Evolutionary conservation across 92 coral and sea anemone genomes (phyloP).

Genomic region (Blastomussa wellsi): DNA sequence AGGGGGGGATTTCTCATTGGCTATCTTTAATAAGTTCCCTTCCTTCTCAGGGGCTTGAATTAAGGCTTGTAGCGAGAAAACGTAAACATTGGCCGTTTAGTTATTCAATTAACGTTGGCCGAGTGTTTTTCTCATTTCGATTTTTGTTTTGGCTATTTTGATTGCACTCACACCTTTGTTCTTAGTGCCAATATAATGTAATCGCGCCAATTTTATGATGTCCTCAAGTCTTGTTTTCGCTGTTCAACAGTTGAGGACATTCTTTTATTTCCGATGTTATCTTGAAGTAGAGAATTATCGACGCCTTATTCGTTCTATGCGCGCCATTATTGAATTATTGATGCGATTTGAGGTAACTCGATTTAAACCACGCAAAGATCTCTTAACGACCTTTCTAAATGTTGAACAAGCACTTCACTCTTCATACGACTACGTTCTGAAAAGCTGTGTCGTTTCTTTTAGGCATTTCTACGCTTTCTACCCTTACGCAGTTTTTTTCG

Average conservation of each 20-base stretch:
- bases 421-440: neutral
- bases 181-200: neutral
- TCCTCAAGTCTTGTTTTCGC: neutral
- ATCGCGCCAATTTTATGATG: neutral
- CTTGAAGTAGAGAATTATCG: neutral
- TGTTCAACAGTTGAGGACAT: neutral
- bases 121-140: neutral
- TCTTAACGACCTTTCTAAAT: neutral
- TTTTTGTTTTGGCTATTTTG: constrained; percentile 1
- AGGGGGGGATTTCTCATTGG: neutral
- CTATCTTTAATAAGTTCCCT: neutral
- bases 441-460: constrained; percentile 2
- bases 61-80: neutral
- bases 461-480: constrained; percentile 50
- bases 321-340: neutral
- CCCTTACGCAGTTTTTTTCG: constrained; percentile 33
- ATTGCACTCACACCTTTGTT: neutral
- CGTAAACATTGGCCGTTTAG: neutral
- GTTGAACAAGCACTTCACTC: neutral
- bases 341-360: constrained; percentile 13
- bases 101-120: neutral
- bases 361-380: neutral
- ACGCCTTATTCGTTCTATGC: constrained; percentile 2
- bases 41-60: constrained; percentile 22
- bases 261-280: neutral